A percentile compares a stretch with the other conserved stretches of the same genome.
phyloP scores from a whole-genome alignment of 2,888 invertebrate genomes.

The Poecilobothrus nobilitatus region DNA sequence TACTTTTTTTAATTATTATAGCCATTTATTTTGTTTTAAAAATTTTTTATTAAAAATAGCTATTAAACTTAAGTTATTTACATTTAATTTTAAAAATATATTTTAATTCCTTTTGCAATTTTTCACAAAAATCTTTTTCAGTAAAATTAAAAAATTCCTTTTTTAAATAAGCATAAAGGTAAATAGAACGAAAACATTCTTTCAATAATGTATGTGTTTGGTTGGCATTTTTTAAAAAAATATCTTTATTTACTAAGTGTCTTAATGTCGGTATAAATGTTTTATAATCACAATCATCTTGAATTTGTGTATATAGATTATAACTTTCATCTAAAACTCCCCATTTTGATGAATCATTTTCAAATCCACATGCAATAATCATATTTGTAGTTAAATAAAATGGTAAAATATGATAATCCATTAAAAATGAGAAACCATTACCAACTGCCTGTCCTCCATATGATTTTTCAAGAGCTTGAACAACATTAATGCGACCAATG shows the following conservation, averaged over 20 bases:
- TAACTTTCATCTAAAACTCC: background rate
- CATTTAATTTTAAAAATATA: background rate
- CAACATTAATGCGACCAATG: background rate
- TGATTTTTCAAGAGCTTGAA: background rate
- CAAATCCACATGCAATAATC: background rate
- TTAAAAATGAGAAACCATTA: background rate
- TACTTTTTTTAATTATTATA: no score
- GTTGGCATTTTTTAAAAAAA: background rate
- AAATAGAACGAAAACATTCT: background rate
- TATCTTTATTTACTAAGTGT: background rate
- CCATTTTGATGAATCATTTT: background rate
- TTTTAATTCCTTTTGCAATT: background rate
- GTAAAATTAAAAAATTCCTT: background rate
- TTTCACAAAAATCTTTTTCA: background rate
- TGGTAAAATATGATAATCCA: background rate
- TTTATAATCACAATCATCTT: background rate
- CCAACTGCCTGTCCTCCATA: background rate
- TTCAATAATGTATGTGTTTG: background rate
- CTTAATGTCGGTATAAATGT: background rate
- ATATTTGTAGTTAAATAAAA: background rate
- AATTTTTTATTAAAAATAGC: no score
- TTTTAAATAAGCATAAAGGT: background rate
- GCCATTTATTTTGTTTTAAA: no score
- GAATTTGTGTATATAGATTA: background rate
- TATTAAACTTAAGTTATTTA: no score